Evolutionary conservation across 2,888 invertebrate species (phyloP).

Genomic region (Carcina quercana): DNA sequence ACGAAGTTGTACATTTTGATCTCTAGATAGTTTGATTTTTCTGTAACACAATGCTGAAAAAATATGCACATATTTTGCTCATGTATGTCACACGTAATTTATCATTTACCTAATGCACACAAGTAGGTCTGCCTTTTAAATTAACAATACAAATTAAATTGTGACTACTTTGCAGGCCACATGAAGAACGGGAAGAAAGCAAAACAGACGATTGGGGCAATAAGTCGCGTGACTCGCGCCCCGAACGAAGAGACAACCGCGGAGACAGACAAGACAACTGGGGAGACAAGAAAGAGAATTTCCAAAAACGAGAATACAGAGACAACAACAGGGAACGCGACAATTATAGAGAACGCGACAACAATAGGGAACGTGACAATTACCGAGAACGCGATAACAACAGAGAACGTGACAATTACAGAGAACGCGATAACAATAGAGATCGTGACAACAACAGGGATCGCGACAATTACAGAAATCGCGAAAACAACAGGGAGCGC

Average conservation of each 20-base stretch:
- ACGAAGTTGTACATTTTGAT: too few species aligned
- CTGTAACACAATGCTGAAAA: too few species aligned
- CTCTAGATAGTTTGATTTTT: too few species aligned
- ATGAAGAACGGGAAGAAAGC: conserved; percentile 34
- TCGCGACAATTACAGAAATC: conserved; percentile 6
- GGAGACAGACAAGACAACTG: conserved; percentile 23
- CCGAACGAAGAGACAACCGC: conserved; percentile 16
- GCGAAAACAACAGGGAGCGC: conserved; percentile 23
- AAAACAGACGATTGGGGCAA: conserved; percentile 36
- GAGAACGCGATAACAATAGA: conserved; percentile 25
- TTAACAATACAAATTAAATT: too few species aligned
- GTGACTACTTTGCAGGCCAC: too few species aligned
- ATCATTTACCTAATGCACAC: too few species aligned
- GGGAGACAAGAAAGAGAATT: conserved; percentile 22
- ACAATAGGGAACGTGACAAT: conserved; percentile 24
- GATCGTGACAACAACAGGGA: conserved; percentile 23
- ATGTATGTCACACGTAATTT: too few species aligned
- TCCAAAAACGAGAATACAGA: conserved; percentile 29
- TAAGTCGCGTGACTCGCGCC: conserved; percentile 16
- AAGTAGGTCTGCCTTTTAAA: too few species aligned
- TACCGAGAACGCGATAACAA: too few species aligned
- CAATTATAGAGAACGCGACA: too few species aligned
- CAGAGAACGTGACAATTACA: conserved; percentile 18
- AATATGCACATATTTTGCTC: too few species aligned
- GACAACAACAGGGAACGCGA: conserved; percentile 30